Percentiles rank a stretch among this genome's conserved stretches.
These are phyloP conservation scores for Oryctes rhinoceros DNA, from an alignment of 1,140 invertebrate genomes.

Conservation along the genomic window DNA sequence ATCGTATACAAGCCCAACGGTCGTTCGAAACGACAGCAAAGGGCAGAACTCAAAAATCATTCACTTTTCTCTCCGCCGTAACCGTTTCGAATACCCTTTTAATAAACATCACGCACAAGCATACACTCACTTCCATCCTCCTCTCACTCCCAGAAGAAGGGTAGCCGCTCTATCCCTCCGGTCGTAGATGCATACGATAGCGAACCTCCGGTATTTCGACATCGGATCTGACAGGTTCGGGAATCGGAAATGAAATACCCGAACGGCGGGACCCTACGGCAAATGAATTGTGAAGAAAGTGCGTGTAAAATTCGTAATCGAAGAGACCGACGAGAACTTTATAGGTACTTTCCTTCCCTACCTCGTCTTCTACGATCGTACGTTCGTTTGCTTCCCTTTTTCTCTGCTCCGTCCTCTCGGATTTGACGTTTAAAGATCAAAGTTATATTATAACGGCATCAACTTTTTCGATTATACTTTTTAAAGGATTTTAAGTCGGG, in stretches of 20 bases:
- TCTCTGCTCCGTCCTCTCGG: not conserved
- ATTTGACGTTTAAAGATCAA: conserved; percentile 6
- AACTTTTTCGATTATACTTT: conserved; percentile 3
- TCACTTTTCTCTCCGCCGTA: not conserved
- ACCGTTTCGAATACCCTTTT: not conserved
- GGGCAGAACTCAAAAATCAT: not conserved
- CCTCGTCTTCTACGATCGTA: not conserved
- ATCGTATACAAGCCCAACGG: not conserved
- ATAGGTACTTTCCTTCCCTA: conserved; percentile 7
- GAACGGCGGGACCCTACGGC: not conserved
- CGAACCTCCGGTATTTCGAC: not conserved
- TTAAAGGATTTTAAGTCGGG: not conserved
- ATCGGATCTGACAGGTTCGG: conserved; percentile 8
- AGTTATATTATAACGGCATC: conserved; percentile 10
- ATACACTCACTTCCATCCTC: not conserved
- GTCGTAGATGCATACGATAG: not conserved
- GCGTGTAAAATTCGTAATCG: conserved; percentile 21
- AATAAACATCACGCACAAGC: conserved; percentile 3
- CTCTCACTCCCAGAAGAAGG: not conserved
- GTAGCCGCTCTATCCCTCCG: not conserved
- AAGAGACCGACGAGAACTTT: conserved; percentile 21
- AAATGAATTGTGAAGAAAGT: conserved; percentile 19
- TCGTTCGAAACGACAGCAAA: not conserved
- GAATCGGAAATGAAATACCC: conserved; percentile 21
- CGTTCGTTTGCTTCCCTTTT: not conserved